Base-by-base conservation (phyloP, 2,888 invertebrate species). In the Balanococcus diminutus region DNA sequence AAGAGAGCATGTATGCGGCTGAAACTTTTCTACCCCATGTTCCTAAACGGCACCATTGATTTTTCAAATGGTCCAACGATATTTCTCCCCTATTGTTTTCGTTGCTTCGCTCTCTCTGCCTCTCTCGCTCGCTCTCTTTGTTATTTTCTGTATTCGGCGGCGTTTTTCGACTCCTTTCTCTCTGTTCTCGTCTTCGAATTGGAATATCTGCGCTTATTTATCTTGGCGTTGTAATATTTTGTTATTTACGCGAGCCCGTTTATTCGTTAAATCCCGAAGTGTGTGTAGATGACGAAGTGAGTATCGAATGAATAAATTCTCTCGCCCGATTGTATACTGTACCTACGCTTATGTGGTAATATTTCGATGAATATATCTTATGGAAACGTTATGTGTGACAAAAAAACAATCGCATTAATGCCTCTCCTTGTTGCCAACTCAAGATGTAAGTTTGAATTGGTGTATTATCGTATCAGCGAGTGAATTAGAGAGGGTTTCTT, bases 41-140 rank as follows among this genome's bases (percentile, higher is more conserved):
- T 61, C 85, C 86, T 86, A 81, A 81, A 81, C 88, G 88, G 88
- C 88, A 88, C 88, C 89, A 89, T 89, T 88, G 89, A 89, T 89
- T 89, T 89, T 89, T 89, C 88, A 88, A 88, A 88, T 88, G 87
- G 86, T 83, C 85, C 86, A 81, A 86, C 81, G 56, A 84, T 84
- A 84, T 84, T 86, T 82, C 61, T 82, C 67, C 81, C 86, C 84
- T 86, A 51, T 56, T 79, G 36, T 86, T 51, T 84, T 42, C 84
- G 32, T 32, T 32, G 32, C 51, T 32, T 67, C 19, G 46, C 28
- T 84, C 36, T 79, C 46, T 84, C 86, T 84, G 46, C 83, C 87
- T 61, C 81, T 81, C 19, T 31, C 25, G n/a, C 51, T 51, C 19
- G 31, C 56, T 36, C 25, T 16, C 42, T 75, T 56, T 84, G 31